Percentiles rank a stretch among this genome's conserved stretches.
phyloP scores from a whole-genome alignment of 2,888 invertebrate species.

The Ochropacha duplaris region DNA sequence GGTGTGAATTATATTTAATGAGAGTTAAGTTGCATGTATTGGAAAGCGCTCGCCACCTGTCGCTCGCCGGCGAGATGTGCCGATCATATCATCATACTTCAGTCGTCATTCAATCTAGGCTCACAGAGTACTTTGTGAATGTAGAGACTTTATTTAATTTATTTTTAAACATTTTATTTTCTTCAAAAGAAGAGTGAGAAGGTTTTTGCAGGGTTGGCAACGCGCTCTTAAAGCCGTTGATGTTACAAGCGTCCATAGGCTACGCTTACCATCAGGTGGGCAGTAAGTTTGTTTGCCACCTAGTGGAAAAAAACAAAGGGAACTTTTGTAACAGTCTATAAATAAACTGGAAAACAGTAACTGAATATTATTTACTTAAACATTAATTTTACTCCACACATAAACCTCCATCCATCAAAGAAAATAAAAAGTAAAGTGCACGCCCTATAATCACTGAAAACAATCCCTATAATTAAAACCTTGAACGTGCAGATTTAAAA shows the following conservation, averaged over 20 bases:
- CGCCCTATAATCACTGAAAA: background rate
- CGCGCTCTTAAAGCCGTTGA: no score
- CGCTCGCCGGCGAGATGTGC: background rate
- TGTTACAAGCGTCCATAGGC: no score
- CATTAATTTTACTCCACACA: no score
- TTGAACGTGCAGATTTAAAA: background rate
- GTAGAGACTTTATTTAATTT: background rate
- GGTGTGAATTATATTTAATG: slow-evolving; percentile 1
- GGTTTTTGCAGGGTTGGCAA: no score
- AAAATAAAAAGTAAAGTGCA: background rate
- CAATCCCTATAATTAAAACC: background rate
- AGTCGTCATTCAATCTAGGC: background rate
- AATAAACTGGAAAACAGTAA: no score
- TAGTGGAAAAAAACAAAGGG: no score
- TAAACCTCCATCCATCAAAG: background rate
- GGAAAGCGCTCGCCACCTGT: background rate
- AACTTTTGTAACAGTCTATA: no score
- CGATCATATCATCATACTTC: slow-evolving; percentile 1
- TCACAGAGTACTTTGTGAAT: background rate
- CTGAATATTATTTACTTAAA: no score
- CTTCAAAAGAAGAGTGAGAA: no score
- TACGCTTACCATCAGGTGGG: no score
- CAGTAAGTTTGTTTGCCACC: no score
- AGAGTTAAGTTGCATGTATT: background rate
- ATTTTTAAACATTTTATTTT: no score